Conservation (phyloP, 2,113 vertebrate species). For the Pycnonotus jocosus region DNA sequence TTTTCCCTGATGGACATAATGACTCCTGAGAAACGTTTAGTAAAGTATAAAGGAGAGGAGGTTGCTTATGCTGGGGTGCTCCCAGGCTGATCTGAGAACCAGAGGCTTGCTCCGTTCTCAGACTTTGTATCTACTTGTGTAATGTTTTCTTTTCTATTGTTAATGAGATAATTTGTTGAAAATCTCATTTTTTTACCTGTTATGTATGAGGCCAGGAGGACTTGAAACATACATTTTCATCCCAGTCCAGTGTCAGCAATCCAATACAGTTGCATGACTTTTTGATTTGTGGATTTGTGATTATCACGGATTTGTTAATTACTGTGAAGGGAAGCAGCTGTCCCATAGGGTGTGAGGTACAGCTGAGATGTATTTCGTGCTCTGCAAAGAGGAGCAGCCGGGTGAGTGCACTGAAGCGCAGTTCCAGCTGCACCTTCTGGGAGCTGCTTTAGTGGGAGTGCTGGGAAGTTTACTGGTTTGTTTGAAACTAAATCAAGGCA, state of each 20-base stretch:
- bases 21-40: not conserved
- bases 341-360: not conserved
- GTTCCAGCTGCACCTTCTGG: not conserved
- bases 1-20: not conserved
- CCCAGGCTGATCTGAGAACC: not conserved
- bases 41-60: not conserved
- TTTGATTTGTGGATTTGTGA: not conserved
- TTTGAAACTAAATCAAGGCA: not conserved
- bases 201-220: not conserved
- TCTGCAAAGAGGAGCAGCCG: not conserved
- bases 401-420: rapidly evolving
- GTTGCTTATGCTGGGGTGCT: not conserved
- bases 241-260: not conserved
- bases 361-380: not conserved
- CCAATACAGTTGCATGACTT: not conserved
- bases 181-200: not conserved
- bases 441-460: not conserved
- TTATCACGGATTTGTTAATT: not conserved
- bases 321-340: not conserved
- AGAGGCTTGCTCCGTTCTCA: not conserved
- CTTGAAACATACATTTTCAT: not conserved
- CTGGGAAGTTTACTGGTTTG: not conserved
- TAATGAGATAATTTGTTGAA: not conserved
- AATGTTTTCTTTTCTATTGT: not conserved
- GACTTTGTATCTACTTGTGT: not conserved